phyloP scores from a whole-genome alignment of 2,888 invertebrate genomes.

The Bellardia bayeri region DNA sequence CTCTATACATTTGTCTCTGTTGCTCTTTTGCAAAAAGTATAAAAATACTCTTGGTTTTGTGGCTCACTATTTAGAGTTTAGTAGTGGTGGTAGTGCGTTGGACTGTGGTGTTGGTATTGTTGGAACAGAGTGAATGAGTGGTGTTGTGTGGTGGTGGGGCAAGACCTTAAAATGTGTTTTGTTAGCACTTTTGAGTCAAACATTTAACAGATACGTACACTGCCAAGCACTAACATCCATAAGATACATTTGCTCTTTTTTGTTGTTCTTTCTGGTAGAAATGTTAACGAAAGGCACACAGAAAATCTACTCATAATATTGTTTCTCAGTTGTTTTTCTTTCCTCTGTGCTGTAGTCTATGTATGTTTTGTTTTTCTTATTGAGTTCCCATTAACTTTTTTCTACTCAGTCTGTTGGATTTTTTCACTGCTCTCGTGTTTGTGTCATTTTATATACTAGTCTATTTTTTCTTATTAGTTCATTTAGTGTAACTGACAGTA shows the following conservation, averaged over 20 bases:
- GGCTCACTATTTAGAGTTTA: conserved; percentile 63
- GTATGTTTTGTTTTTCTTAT: conserved; percentile 42
- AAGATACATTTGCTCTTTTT: conserved; percentile 63
- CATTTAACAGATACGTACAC: conserved; percentile 64
- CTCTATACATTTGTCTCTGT: conserved; percentile 58
- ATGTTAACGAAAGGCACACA: conserved; percentile 46
- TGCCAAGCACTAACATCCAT: conserved; percentile 49
- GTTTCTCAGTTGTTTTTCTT: conserved; percentile 32
- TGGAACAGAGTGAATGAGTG: conserved; percentile 56
- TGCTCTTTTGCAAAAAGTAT: background rate
- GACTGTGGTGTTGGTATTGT: conserved; percentile 26
- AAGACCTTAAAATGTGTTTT: conserved; percentile 83
- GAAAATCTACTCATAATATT: conserved; percentile 45
- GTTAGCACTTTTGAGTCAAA: conserved; percentile 73
- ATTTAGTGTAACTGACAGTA: conserved; percentile 78
- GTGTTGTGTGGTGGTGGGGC: conserved; percentile 78
- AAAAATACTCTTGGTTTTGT: conserved; percentile 46
- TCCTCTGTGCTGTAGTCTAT: background rate
- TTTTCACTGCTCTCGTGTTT: conserved; percentile 37
- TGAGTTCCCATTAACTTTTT: conserved; percentile 37
- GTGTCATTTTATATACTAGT: conserved; percentile 45
- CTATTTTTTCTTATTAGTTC: conserved; percentile 77
- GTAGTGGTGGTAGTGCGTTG: conserved; percentile 33
- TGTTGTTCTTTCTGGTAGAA: conserved; percentile 41
- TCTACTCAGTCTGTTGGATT: conserved; percentile 55